A percentile compares a stretch with the other conserved stretches of the same genome.
Evolutionary conservation across 2,888 invertebrate genomes (phyloP).

Genomic region (Luperina nickerlii): DNA sequence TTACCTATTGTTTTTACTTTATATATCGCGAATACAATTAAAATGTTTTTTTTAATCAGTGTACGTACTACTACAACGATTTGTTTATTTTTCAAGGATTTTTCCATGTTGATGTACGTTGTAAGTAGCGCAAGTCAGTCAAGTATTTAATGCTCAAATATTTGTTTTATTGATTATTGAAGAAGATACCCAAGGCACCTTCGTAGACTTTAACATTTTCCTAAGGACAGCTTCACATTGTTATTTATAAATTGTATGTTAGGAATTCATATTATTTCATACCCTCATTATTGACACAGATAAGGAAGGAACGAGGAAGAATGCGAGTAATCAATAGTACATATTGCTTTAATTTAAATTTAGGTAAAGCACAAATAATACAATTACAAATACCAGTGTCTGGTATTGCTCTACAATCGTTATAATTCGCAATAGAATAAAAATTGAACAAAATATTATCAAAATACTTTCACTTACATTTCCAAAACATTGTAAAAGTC

Average conservation of each 20-base stretch:
- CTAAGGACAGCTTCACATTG: background rate
- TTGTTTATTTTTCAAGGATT: slow-evolving; percentile 40
- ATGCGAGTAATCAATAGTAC: background rate
- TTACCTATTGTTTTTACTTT: slow-evolving; percentile 65
- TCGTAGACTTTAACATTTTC: background rate
- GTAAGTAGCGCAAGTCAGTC: background rate
- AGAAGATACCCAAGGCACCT: background rate
- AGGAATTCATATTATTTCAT: background rate
- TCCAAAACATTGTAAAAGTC: slow-evolving; percentile 80
- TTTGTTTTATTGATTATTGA: slow-evolving; percentile 24
- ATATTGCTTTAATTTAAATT: background rate
- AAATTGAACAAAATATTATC: background rate
- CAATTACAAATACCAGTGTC: background rate
- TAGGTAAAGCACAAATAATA: background rate
- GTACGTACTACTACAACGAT: slow-evolving; percentile 9
- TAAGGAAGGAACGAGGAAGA: background rate
- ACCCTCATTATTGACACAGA: background rate
- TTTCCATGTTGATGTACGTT: background rate
- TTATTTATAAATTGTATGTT: background rate
- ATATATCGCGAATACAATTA: slow-evolving; percentile 29
- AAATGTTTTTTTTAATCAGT: slow-evolving; percentile 3
- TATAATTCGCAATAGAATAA: slow-evolving; percentile 15
- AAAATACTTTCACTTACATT: slow-evolving; percentile 79
- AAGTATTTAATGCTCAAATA: slow-evolving; percentile 6
- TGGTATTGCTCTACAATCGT: background rate